Evolutionary conservation across 1,140 invertebrate genomes (phyloP), one percentile per base, ranked within the genome.

Genomic region (Scaptomyza hsui): DNA sequence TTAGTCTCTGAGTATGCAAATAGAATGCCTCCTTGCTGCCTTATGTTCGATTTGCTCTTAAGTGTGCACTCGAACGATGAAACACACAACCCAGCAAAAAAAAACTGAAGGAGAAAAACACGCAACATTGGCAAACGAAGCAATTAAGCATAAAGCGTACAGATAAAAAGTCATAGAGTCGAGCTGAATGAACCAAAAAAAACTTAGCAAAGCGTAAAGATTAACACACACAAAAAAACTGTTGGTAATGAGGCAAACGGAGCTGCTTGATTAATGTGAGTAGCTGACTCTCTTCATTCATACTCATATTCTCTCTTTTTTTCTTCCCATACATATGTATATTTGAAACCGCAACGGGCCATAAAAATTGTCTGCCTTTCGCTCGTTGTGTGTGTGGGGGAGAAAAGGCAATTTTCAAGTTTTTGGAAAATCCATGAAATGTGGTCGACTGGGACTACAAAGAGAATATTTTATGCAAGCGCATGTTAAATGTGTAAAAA

Each of bases 361-460:
- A 70, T 70, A 70, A 70, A 70, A 73, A 70, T 62, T 56, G 57
- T 70, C 65, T 56, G 65, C 35, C 26, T 53, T 53, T 32, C 13
- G 26, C n/a, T n/a, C n/a, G n/a, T n/a, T n/a, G 45, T 53, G 29
- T 57, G 49, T 21, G 59, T 12, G 1, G 0, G 9, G 24, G 24
- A 24, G 0, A 60, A 74, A 72, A 52, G 61, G 56, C 69, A 72
- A 75, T 72, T 76, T 76, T 70, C 74, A 69, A 76, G 57, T 70
- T 76, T 63, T 74, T 74, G 53, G 64, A 59, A 76, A 74, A 76
- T 76, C 71, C 64, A 70, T 74, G 71, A 76, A 76, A 76, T 74
- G 71, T 76, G 71, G 74, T 64, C 42, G 24, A 39, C 55, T 59
- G 47, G 48, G 71, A 76, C 59, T 74, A 76, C 71, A 76, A 76